Percentiles rank a stretch among this genome's conserved stretches.
Evolutionary conservation across 2,888 invertebrate species (phyloP).

Genomic region (Cerceris ruficornis): DNA sequence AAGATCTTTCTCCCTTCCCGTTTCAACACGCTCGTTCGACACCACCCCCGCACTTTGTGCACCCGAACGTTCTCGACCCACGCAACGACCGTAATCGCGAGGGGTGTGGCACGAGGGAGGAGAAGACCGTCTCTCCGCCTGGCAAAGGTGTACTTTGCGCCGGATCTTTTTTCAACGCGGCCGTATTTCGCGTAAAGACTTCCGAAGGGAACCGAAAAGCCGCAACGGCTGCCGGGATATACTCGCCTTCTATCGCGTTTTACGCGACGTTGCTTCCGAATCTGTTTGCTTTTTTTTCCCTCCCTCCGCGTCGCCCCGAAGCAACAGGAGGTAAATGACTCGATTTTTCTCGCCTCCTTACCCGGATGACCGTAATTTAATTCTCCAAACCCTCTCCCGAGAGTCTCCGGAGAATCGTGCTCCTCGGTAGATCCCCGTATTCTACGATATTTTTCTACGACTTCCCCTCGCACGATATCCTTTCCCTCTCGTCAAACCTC

Average conservation of each 20-base stretch:
- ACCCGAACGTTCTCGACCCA: constrained; percentile 51
- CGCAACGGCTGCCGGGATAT: not conserved
- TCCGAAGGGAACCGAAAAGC: not conserved
- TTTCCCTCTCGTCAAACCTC: no score
- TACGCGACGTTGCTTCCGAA: constrained; percentile 48
- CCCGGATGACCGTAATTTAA: not conserved
- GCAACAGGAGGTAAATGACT: constrained; percentile 27
- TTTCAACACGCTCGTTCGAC: constrained; percentile 31
- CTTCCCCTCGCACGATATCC: no score
- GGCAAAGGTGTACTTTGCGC: constrained; percentile 56
- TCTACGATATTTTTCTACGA: no score
- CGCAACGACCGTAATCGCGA: constrained; percentile 55
- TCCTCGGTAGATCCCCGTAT: no score
- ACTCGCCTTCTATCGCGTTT: constrained; percentile 52
- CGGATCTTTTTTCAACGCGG: constrained; percentile 50
- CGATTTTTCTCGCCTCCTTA: constrained; percentile 30
- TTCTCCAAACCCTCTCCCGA: not conserved
- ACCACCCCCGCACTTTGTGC: constrained; percentile 38
- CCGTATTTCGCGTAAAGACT: constrained; percentile 59
- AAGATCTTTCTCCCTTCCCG: constrained; percentile 44
- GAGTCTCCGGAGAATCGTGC: not conserved
- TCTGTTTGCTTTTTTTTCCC: constrained; percentile 16
- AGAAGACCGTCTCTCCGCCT: not conserved
- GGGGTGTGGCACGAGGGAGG: constrained; percentile 51
- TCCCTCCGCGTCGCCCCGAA: constrained; percentile 16